Conservation (phyloP, 2,113 vertebrate species). For the Amazona guildingii region DNA sequence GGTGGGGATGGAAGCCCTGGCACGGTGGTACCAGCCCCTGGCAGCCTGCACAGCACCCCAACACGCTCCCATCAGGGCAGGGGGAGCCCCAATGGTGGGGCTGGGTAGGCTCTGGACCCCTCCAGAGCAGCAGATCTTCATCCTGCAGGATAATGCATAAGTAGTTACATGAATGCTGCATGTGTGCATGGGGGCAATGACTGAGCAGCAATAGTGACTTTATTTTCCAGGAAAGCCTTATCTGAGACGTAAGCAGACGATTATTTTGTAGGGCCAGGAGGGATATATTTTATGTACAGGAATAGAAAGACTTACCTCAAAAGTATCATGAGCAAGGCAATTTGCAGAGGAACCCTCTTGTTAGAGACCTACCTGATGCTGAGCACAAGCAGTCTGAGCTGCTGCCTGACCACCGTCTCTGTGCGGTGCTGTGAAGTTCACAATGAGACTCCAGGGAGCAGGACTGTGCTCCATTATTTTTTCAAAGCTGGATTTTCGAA, state of each 20-base stretch:
- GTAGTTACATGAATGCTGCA: conserved; percentile 67
- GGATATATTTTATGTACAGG: conserved; percentile 9
- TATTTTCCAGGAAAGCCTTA: conserved; percentile 73
- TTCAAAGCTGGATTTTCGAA: conserved; percentile 53
- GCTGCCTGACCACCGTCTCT: not conserved
- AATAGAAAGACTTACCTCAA: conserved; percentile 72
- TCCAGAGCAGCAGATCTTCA: not conserved
- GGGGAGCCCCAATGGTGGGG: not conserved
- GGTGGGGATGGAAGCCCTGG: not conserved
- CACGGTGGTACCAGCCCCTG: accelerated
- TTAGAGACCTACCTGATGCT: not conserved
- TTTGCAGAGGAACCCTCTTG: not conserved
- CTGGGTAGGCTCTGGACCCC: not conserved
- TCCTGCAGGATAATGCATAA: not conserved
- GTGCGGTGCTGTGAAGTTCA: not conserved
- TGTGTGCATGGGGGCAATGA: conserved; percentile 71
- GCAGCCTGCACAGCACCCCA: not conserved
- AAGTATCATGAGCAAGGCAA: conserved; percentile 2
- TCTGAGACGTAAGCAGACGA: conserved; percentile 43
- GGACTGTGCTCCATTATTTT: not conserved
- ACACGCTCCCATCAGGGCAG: accelerated
- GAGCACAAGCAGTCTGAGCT: conserved; percentile 36
- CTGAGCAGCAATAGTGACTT: conserved; percentile 49
- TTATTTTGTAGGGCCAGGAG: conserved; percentile 58
- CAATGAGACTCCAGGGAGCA: not conserved